Evolutionary conservation across 1,140 invertebrate genomes (phyloP), one percentile per base, ranked within the genome.

Genomic region (Macrotrachela quadricornifera): DNA sequence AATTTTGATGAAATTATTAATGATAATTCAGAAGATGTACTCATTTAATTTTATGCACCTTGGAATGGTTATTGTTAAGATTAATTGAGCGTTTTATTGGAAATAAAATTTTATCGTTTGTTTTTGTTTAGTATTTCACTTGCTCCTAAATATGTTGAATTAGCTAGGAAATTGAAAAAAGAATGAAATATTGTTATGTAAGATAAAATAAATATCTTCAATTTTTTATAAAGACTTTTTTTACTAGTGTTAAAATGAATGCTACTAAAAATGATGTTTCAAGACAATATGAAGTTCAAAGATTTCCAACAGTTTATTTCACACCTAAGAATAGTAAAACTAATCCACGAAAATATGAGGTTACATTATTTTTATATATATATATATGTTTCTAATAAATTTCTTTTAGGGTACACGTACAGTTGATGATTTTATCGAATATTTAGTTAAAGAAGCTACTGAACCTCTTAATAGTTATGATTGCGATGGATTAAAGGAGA

Each of bases 211-310:
- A n/a, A n/a, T n/a, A n/a, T n/a, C n/a, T n/a, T n/a, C n/a, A n/a
- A n/a, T n/a, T n/a, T n/a, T n/a, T n/a, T n/a, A n/a, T n/a, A n/a
- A n/a, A n/a, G n/a, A n/a, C n/a, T n/a, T n/a, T 68, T 40, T 78
- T 99, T 14, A n/a, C 77, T 48, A 91, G 99, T 65, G 83, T 92
- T 0, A 97, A 97, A 67, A 85, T 97, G 72, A 92, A 99, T 70
- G 91, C 92, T 30, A 95, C 91, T 1, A 85, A 85, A 45, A 99
- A 99, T 71, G 92, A 99, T 75, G 90, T 95, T 57, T 85, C 88
- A 55, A 69, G 78, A 15, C 67, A 73, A 54, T 99, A 79, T 70
- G 83, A 95, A 62, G 92, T 99, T 13, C 76, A 78, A 59, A 92
- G 73, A 69, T 99, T 95, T 78, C 92, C 92, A 37, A 96, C 92